Conservation (phyloP, 1,140 invertebrate species). For the Uloborus diversus region DNA sequence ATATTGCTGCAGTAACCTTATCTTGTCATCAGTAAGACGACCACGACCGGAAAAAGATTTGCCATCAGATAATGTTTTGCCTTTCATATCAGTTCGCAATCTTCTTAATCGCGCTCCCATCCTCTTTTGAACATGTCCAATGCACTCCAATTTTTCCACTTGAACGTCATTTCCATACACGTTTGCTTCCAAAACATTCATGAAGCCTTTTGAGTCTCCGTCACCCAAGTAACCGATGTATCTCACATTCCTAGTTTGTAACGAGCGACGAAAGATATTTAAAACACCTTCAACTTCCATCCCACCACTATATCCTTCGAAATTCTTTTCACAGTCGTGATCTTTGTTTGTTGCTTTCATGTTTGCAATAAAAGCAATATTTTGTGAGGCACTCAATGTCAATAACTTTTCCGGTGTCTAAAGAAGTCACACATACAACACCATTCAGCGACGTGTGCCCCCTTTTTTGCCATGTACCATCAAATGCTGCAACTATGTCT, state of each 20-base stretch:
- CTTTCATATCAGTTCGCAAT: too few species aligned
- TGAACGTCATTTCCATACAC: slow-evolving; percentile 55
- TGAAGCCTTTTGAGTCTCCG: slow-evolving; percentile 54
- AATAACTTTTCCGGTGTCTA: slow-evolving; percentile 57
- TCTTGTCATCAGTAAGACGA: too few species aligned
- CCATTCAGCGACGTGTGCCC: slow-evolving; percentile 58
- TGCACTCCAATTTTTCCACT: too few species aligned
- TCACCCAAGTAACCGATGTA: slow-evolving; percentile 58
- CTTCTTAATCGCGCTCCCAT: too few species aligned
- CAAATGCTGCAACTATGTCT: slow-evolving; percentile 46
- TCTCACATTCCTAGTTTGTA: slow-evolving; percentile 25
- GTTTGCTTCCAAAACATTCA: slow-evolving; percentile 36
- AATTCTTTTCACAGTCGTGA: slow-evolving; percentile 53
- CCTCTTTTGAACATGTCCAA: too few species aligned
- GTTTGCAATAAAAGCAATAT: slow-evolving; percentile 33
- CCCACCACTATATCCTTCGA: slow-evolving; percentile 47
- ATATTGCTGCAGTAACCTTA: too few species aligned
- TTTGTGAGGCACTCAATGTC: slow-evolving; percentile 49
- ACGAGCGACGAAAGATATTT: slow-evolving; percentile 53
- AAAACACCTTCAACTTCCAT: slow-evolving; percentile 57
- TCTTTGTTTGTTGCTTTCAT: not conserved
- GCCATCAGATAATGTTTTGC: too few species aligned
- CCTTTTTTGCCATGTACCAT: slow-evolving; percentile 56
- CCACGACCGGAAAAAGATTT: too few species aligned
- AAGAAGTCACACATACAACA: slow-evolving; percentile 40